Conservation (phyloP, 2,113 vertebrate genomes). For the Ochotona princeps region DNA sequence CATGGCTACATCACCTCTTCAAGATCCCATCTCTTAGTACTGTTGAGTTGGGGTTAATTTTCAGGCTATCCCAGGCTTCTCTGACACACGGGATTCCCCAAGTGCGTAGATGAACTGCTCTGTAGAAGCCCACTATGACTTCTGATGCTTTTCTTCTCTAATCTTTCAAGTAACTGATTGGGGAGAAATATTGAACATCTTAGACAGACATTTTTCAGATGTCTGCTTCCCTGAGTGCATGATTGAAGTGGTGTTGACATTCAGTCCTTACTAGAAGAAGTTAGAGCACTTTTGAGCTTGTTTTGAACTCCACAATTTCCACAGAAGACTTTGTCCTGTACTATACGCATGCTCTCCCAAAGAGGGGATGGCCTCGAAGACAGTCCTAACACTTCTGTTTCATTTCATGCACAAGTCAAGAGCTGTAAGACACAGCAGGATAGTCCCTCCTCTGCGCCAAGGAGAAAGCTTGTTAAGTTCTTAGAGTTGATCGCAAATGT, state of each 20-base stretch:
- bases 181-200: neutral
- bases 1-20: neutral
- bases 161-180: neutral
- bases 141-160: neutral
- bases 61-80: neutral
- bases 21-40: neutral
- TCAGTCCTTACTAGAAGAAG: neutral
- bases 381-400: neutral
- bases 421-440: neutral
- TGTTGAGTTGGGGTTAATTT: neutral
- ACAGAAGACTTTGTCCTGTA: neutral
- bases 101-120: neutral
- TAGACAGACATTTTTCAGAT: neutral
- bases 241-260: neutral
- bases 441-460: neutral
- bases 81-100: neutral
- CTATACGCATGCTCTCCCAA: neutral
- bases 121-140: neutral
- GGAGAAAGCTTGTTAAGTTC: neutral
- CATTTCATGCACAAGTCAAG: neutral
- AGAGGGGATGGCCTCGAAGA: neutral
- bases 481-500: slow-evolving; percentile 14
- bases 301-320: neutral
- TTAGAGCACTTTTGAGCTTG: neutral
- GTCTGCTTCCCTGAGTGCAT: neutral